These are phyloP conservation scores for Epistrophe grossulariae DNA, from an alignment of 2,888 invertebrate genomes.

Conservation along the genomic window DNA sequence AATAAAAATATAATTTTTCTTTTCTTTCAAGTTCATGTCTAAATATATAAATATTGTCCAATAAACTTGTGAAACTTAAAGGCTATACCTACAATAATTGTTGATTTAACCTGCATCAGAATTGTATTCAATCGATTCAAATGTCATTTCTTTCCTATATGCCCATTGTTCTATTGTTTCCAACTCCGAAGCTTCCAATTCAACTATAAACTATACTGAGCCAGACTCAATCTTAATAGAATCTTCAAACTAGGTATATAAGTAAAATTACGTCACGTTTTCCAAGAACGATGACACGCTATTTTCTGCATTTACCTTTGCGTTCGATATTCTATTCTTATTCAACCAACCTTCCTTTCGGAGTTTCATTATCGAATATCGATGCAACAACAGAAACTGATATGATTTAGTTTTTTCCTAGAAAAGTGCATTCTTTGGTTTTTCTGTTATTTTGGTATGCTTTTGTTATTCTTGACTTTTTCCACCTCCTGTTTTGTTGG, in stretches of 20 bases:
- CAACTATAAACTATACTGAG: neutral
- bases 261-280: conserved; percentile 65
- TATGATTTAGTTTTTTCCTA: conserved; percentile 59
- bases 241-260: conserved; percentile 33
- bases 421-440: conserved; percentile 45
- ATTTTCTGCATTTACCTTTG: conserved; percentile 33
- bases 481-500: neutral
- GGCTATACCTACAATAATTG: neutral
- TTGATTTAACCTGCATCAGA: conserved; percentile 22
- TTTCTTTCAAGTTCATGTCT: neutral
- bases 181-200: neutral
- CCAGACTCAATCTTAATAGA: conserved; percentile 40
- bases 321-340: conserved; percentile 23
- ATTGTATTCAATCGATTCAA: conserved; percentile 31
- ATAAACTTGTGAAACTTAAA: conserved; percentile 32
- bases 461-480: neutral
- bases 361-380: neutral
- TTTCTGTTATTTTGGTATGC: conserved; percentile 2
- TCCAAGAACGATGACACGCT: conserved; percentile 60
- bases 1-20: neutral
- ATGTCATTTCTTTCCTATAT: conserved; percentile 10
- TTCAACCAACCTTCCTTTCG: neutral
- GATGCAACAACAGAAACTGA: conserved; percentile 25
- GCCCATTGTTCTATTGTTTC: conserved; percentile 31
- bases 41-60: conserved; percentile 18